phyloP scores from a whole-genome alignment of 2,797 vertebrate genomes.

The Danio jaintianensis region DNA sequence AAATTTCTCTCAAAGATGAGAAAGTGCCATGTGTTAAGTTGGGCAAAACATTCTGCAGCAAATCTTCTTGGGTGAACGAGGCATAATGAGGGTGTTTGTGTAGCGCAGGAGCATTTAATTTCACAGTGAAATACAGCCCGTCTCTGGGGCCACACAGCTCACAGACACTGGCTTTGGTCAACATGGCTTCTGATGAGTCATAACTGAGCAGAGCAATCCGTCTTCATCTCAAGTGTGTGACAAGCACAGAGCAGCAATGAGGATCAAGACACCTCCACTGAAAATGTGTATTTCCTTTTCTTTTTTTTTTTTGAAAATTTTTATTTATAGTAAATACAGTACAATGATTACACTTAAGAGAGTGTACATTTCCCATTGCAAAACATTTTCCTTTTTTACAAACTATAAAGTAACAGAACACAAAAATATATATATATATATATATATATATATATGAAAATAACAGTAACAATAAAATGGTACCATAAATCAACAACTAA shows the following conservation, averaged over 20 bases:
- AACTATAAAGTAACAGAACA: no score
- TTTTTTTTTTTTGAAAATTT: no score
- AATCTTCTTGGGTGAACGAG: constrained; percentile 25
- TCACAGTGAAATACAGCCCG: constrained; percentile 49
- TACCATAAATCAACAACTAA: no score
- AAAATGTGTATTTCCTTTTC: not conserved
- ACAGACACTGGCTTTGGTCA: constrained; percentile 37
- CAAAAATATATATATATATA: no score
- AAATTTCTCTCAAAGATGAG: not conserved
- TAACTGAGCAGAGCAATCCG: constrained; percentile 35
- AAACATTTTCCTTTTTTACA: no score
- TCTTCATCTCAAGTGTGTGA: constrained; percentile 32
- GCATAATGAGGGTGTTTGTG: constrained; percentile 41
- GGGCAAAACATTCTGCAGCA: not conserved
- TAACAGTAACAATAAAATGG: no score
- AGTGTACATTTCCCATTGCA: no score
- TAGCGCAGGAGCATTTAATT: constrained; percentile 40
- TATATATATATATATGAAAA: no score
- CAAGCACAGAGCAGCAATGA: constrained; percentile 5
- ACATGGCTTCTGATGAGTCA: constrained; percentile 42
- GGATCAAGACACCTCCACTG: not conserved
- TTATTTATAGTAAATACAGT: no score
- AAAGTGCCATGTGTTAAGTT: constrained; percentile 14
- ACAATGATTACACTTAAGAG: no score
- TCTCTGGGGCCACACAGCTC: constrained; percentile 46